Evolutionary conservation across 2,888 invertebrate species (phyloP), one percentile per base, ranked within the genome.

Genomic region (Listrodromus nycthemerus): DNA sequence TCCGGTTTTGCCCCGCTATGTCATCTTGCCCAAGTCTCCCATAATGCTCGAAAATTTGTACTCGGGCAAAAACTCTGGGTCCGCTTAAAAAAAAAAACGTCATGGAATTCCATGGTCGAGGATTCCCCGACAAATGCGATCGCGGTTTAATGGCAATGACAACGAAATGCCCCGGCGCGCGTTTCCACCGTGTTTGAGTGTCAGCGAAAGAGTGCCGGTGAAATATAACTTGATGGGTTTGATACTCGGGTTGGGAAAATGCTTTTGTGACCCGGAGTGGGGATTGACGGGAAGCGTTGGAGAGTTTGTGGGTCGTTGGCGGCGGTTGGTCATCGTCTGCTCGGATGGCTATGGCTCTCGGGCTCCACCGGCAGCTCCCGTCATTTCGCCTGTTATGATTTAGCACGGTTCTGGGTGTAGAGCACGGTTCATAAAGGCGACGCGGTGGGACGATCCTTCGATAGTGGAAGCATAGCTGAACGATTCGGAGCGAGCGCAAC

Each of bases 321-420:
- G 67, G 79, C 80, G 80, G 83, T 76, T 80, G 80, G 75, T 70
- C 76, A 77, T 80, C 83, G 61, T 61, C 41, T 63, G 73, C 52
- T 80, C 27, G 16, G 77, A 80, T 80, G 73, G 52, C 67, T 76
- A 75, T 69, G 27, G 61, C 58, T 52, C 13, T 66, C 65, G 41
- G 48, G 10, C 19, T 71, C 77, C 45, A 41, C 45, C 45, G 55
- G 41, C 24, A 70, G 48, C 76, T 61, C 41, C 63, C 83, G 73
- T 81, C 52, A 73, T 80, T 78, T 77, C 67, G 24, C 76, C 41
- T 33, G 30, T 70, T 66, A 81, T 84, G 84, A 84, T 84, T 84
- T 81, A 80, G 80, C 58, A 74, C 61, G 67, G 48, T 50, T 41
- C 67, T 37, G 45, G 71, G 52, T 67, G 45, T 67, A 48, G 19